These are phyloP conservation scores for Neodiprion virginianus DNA, from an alignment of 1,140 invertebrate species.

Conservation along the genomic window DNA sequence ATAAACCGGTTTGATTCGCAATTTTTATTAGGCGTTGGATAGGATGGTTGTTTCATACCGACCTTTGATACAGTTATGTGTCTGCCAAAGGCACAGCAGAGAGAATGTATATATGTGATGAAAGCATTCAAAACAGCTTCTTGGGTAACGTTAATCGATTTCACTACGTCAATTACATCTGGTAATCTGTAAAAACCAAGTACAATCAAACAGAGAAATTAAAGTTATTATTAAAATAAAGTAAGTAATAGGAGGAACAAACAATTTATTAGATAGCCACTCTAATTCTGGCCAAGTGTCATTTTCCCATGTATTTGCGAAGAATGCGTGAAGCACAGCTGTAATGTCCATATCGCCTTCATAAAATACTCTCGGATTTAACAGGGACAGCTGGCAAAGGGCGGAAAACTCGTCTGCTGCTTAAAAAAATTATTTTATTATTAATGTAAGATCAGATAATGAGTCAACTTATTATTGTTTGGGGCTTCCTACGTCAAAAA, in stretches of 20 bases:
- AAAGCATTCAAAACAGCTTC: constrained; percentile 47
- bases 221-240: constrained; percentile 43
- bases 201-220: constrained; percentile 15
- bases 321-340: constrained; percentile 63
- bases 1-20: too few relatives aligned
- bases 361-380: constrained; percentile 64
- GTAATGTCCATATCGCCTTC: constrained; percentile 58
- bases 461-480: not conserved
- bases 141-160: constrained; percentile 43
- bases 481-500: too few relatives aligned
- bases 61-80: constrained; percentile 47
- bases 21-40: too few relatives aligned
- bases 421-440: constrained; percentile 37
- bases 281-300: constrained; percentile 63
- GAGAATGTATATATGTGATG: constrained; percentile 48
- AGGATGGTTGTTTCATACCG: constrained; percentile 10
- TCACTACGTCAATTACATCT: constrained; percentile 51
- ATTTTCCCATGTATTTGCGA: constrained; percentile 57
- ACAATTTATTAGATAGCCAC: constrained; percentile 65
- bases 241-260: constrained; percentile 37
- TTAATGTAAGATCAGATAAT: not conserved
- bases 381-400: constrained; percentile 57
- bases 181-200: constrained; percentile 40
- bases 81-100: constrained; percentile 50
- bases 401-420: constrained; percentile 59